Evolutionary conservation across 2,113 vertebrate species (phyloP).

Genomic region (Sprattus sprattus): DNA sequence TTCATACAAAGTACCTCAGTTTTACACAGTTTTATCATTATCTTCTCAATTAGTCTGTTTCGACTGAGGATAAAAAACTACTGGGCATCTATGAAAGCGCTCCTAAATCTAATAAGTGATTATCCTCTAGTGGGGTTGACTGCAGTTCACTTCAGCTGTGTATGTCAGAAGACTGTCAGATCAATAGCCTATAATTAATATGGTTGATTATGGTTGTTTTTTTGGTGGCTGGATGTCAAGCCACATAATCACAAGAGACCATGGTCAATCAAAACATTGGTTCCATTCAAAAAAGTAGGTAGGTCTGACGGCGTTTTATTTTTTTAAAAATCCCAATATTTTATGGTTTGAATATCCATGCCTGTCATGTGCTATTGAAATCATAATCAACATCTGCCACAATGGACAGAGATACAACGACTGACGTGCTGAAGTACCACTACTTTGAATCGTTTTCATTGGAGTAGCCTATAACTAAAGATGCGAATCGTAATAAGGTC

Average conservation of each 20-base stretch:
- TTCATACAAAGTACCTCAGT: not conserved
- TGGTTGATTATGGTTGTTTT: constrained; percentile 13
- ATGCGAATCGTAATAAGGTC: not conserved
- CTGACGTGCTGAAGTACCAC: not conserved
- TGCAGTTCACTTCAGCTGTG: not conserved
- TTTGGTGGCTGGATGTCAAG: constrained; percentile 13
- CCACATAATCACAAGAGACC: constrained; percentile 2
- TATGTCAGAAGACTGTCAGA: not conserved
- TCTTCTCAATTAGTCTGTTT: not conserved
- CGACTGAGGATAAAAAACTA: not conserved
- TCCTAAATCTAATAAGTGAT: not conserved
- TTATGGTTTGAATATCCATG: constrained; percentile 8
- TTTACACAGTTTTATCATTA: not conserved
- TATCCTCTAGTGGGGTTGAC: not conserved
- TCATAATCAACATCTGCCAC: constrained; percentile 11
- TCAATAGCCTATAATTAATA: not conserved
- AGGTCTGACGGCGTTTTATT: not conserved
- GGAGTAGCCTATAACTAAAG: not conserved
- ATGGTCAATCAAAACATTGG: constrained; percentile 15
- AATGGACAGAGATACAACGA: not conserved
- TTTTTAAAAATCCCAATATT: not conserved
- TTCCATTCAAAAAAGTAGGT: not conserved
- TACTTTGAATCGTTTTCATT: not conserved
- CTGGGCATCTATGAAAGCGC: not conserved
- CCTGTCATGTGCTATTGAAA: constrained; percentile 14